Evolutionary conservation across 2,113 vertebrate genomes (phyloP), one percentile per base, ranked within the genome.

Genomic region (Telmatochromis bifrenatus): DNA sequence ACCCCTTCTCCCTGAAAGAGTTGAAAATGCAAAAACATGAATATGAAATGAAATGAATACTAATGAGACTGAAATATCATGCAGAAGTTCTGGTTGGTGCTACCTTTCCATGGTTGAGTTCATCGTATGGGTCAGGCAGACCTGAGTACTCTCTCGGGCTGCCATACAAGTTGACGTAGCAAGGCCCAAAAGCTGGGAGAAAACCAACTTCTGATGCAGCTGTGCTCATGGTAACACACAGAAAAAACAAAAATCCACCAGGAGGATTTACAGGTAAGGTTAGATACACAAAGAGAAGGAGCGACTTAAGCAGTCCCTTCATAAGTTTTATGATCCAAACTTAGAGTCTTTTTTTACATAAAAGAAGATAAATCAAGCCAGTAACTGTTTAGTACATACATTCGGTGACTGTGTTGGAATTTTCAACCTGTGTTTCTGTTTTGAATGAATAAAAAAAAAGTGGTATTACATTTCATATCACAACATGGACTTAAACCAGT

Each of bases 101-200:
- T 85, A 98, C 99, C 97, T 98, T 99, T 92, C 99, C 98, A 21
- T 93, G 93, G 92, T 99, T 99, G 79, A 99, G 96, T 2, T 99
- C 97, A 23, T 99, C 98, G 2, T 98, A 99, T 3, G 97, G 98
- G 88, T 99, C 98, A 35, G 97, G 96, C 75, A 99, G 97, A 79
- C 97, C 97, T 1, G 97, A 97, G 87, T 97, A 99, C 92, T 99
- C 99, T 95, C 99, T 97, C 42, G 97, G 98, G 88, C 99, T 99
- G 65, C 99, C 99, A 0, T 99, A 99, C 11, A 99, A 95, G 89
- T 99, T 99, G 86, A 99, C 54, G 56, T 98, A 99, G 92, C 97
- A 98, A 42, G 98, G 99, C 2, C 99, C 99, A 96, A 99, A 99
- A 2, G 97, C 97, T 83, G 99, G 99, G 68, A 99, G 96, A 91